Percentiles rank a stretch among this genome's conserved stretches.
Conservation (phyloP, 2,113 vertebrate species). For the Oxyura jamaicensis region DNA sequence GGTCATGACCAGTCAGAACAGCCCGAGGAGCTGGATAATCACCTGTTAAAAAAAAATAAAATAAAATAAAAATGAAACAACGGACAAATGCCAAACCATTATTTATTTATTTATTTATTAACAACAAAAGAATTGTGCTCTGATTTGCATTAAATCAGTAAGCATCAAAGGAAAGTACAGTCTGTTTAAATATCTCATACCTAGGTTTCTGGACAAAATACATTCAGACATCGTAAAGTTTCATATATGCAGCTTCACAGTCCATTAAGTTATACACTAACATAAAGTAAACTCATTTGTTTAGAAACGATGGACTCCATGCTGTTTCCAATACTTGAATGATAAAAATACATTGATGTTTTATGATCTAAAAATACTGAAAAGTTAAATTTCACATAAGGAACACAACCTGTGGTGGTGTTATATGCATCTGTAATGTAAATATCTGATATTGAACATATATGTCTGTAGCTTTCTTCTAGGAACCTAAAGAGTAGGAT, state of each 20-base stretch:
- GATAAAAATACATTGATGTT: background rate
- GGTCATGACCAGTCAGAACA: conserved; percentile 95
- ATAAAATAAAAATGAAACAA: background rate
- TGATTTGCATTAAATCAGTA: background rate
- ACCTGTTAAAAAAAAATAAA: conserved; percentile 73
- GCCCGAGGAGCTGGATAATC: conserved; percentile 96
- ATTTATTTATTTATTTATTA: background rate
- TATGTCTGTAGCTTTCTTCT: background rate
- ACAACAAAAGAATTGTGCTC: background rate
- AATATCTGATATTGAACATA: background rate
- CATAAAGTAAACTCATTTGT: background rate
- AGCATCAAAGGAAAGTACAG: background rate
- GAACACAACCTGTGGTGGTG: background rate
- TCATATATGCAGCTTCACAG: background rate
- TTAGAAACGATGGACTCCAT: background rate
- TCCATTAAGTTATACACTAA: background rate
- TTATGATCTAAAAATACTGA: background rate
- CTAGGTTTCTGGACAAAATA: background rate
- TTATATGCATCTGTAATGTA: background rate
- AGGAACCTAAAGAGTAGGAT: background rate
- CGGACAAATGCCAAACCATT: background rate
- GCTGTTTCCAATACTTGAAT: background rate
- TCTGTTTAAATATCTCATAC: background rate
- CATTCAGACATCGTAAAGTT: background rate
- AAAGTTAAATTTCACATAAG: background rate